Base-by-base conservation (phyloP, 2,113 vertebrate genomes). In the Chamaetylas fuelleborni region DNA sequence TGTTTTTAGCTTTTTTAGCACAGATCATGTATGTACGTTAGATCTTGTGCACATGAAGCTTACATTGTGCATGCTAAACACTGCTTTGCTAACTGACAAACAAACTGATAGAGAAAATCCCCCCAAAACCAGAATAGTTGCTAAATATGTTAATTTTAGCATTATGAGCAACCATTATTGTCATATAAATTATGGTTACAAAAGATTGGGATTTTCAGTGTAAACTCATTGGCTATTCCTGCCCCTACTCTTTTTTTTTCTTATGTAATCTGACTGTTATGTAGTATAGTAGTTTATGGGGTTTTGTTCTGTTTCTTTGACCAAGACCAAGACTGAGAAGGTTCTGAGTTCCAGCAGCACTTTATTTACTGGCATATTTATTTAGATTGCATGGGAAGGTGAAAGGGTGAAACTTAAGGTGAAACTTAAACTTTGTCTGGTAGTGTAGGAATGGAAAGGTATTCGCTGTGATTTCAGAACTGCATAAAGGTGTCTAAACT, bases 391-490 rank as follows among this genome's bases (percentile, higher is more conserved):
- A 29, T 25, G 19, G 36, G 18, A 53, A 42, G 5, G 4, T 5
- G 16, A 42, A 29, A 14, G 6, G 6, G 5, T 2, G n/a, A n/a
- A n/a, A n/a, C n/a, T n/a, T n/a, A n/a, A n/a, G n/a, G 3, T 17
- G 11, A 28, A 28, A 7, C 13, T 58, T 71, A 14, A 47, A 64
- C 25, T 86, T 86, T 11, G 14, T 74, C 81, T 57, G 7, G 7
- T 33, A 22, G 4, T 34, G 20, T 51, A 53, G 12, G 7, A 64
- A 11, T 36, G 17, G n/a, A 77, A 86, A 73, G 18, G 9, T 34
- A 69, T 34, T 81, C 67, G 2, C 9, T 73, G 29, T 57, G 56
- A 48, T 69, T 84, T 78, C 45, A 57, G 42, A 76, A 64, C 16
- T 24, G 3, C 48, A 43, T 14, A 50, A 29, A 31, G 4, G 2